Base-by-base conservation (phyloP, 2,113 vertebrate species). In the Pseudorectes ferrugineus region DNA sequence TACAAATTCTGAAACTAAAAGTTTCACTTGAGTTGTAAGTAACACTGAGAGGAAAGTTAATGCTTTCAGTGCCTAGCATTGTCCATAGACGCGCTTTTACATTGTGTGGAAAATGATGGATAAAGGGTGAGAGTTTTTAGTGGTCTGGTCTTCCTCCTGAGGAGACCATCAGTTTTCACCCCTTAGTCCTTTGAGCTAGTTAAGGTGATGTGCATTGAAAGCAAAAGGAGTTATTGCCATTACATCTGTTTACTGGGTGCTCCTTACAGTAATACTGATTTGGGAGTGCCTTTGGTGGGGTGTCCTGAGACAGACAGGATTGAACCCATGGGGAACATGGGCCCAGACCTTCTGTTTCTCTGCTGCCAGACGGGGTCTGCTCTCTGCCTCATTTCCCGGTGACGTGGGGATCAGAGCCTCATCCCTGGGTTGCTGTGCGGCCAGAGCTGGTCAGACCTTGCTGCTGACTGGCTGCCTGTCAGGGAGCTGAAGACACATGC, bases 31-130 rank as follows among this genome's bases (percentile, higher is more conserved):
- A 59, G 7, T n/a, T 86, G 19, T 80, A 73, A 67, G 21, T 65
- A 40, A 66, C 10, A 3, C 20, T 92, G 88, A 66, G 58, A 80
- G 38, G 70, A 40, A 66, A 74, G 19, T 23, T 73, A 51, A 43
- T 46, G 24, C 55, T 83, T 91, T 92, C 68, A 14, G 43, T 71
- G 79, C 61, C 36, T 67, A n/a, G 11, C 65, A 12, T 74, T 11
- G 1, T 51, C 43, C 19, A 9, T 36, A 75, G 26, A 75, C 2
- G 0, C 0, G 1, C 6, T 63, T 85, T 74, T 45, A 11, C 6
- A 11, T 62, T 55, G 9, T 51, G 25, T 81, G n/a, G 38, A 73
- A 86, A 66, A 88, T 29, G 8, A 36, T 43, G 28, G 10, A 11
- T 85, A 31, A 85, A 61, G 24, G 15, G 1, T 61, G 38, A 12